These are phyloP conservation scores for Drosophila sucinea DNA, from an alignment of 1,140 invertebrate species.

Conservation along the genomic window DNA sequence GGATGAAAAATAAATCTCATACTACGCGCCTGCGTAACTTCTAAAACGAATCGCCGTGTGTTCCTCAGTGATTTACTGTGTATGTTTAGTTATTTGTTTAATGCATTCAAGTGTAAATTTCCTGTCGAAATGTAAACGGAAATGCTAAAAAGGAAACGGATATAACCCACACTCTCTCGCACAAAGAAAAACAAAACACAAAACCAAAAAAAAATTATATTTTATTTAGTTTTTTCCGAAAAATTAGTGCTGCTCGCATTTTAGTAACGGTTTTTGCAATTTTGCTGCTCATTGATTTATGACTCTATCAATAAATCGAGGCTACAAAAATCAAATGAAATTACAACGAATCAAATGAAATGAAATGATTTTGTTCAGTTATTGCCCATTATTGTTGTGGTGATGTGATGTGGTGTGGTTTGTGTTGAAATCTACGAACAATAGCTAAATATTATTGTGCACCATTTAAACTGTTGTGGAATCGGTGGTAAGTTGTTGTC, in stretches of 20 bases:
- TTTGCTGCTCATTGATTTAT: constrained; percentile 16
- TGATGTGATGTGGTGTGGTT: background rate
- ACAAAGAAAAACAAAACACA: constrained; percentile 41
- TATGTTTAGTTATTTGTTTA: constrained; percentile 54
- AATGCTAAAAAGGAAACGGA: constrained; percentile 53
- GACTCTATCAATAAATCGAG: constrained; percentile 53
- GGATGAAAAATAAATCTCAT: constrained; percentile 9
- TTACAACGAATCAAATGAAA: constrained; percentile 62
- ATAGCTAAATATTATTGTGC: background rate
- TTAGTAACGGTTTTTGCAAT: constrained; percentile 56
- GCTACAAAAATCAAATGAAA: constrained; percentile 67
- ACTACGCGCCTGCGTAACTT: constrained; percentile 50
- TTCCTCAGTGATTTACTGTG: constrained; percentile 23
- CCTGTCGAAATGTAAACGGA: constrained; percentile 40
- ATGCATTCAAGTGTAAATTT: constrained; percentile 60
- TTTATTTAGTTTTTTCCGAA: constrained; percentile 27
- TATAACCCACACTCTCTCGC: constrained; percentile 25
- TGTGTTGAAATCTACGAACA: background rate
- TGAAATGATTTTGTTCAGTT: constrained; percentile 60
- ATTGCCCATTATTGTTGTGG: constrained; percentile 24
- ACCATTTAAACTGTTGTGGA: background rate
- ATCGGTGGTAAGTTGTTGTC: constrained; percentile 1
- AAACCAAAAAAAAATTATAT: constrained; percentile 35
- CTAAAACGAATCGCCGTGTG: background rate
- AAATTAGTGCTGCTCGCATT: constrained; percentile 49